Conservation (phyloP, 2,888 invertebrate species). For the Hyles lineata region DNA sequence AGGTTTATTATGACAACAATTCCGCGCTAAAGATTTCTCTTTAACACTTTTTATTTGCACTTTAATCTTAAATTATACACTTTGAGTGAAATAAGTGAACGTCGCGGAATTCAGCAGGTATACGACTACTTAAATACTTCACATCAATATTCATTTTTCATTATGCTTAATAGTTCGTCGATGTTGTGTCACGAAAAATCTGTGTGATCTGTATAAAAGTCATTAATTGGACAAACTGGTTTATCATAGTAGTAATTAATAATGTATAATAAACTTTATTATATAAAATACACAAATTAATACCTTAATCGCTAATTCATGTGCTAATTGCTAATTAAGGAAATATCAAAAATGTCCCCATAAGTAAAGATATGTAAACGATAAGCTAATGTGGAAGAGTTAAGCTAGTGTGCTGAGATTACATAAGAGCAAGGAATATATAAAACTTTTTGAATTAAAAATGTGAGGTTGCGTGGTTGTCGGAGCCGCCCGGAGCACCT, state of each 20-base stretch:
- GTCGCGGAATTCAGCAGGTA: neutral
- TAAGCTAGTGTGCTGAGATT: neutral
- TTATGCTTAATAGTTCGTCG: neutral
- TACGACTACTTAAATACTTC: neutral
- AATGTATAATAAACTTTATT: neutral
- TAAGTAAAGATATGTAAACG: neutral
- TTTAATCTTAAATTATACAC: constrained; percentile 26
- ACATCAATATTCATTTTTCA: neutral
- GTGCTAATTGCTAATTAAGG: neutral
- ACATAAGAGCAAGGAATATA: neutral
- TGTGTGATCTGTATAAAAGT: too few relatives aligned
- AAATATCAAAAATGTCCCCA: neutral
- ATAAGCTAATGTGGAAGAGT: neutral
- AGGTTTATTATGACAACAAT: constrained; percentile 74
- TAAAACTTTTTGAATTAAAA: constrained; percentile 13
- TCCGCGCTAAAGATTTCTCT: constrained; percentile 46
- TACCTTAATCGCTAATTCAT: neutral
- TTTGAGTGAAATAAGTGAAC: neutral
- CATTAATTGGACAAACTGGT: too few relatives aligned
- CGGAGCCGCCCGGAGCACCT: constrained; percentile 41
- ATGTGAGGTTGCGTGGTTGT: neutral
- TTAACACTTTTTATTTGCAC: constrained; percentile 41
- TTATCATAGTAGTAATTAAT: too few relatives aligned
- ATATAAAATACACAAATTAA: neutral
- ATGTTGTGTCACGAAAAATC: too few relatives aligned